Conservation (phyloP, 2,113 vertebrate genomes). For the Myrmecobius fasciatus region DNA sequence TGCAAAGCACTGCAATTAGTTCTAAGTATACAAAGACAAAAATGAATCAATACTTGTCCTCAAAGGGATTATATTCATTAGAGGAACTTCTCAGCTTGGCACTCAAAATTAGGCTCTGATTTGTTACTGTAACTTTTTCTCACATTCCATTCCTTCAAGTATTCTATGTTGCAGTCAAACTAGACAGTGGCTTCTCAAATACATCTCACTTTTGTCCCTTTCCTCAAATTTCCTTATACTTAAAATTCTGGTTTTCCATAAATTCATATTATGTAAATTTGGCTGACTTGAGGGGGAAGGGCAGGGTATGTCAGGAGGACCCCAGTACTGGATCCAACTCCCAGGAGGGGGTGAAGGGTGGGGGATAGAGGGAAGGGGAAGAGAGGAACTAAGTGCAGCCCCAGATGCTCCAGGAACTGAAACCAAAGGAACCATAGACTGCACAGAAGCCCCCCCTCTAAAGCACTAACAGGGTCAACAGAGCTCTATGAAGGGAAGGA, state of each 20-base stretch:
- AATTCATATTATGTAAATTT: too few relatives aligned
- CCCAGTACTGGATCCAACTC: neutral
- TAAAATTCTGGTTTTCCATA: neutral
- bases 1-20: too few relatives aligned
- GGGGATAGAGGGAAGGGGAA: too few relatives aligned
- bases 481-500: neutral
- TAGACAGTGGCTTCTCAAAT: neutral
- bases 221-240: neutral
- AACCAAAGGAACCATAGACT: neutral
- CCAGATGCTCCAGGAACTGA: neutral
- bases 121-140: neutral
- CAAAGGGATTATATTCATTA: too few relatives aligned
- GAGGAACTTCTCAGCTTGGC: neutral
- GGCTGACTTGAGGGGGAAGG: neutral
- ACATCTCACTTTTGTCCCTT: neutral
- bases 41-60: too few relatives aligned
- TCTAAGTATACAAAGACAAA: too few relatives aligned
- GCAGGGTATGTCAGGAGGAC: neutral
- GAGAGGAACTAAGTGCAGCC: neutral
- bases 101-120: neutral
- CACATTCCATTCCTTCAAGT: neutral
- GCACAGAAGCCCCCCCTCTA: neutral
- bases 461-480: neutral
- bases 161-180: neutral
- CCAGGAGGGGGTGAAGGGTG: neutral